Conservation (phyloP, 2,113 vertebrate species). For the Ovibos moschatus region DNA sequence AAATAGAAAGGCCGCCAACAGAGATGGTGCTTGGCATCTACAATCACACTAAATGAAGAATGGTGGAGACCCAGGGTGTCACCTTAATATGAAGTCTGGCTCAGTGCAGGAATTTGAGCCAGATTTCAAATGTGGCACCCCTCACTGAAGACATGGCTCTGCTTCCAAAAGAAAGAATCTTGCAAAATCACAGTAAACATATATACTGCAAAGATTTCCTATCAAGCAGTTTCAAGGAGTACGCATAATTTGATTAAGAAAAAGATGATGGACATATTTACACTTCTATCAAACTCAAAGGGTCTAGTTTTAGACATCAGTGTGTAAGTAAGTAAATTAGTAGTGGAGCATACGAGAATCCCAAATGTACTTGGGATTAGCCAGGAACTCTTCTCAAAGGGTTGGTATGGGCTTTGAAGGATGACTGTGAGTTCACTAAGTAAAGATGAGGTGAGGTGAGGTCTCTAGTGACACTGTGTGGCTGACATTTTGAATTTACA, state of each 20-base stretch:
- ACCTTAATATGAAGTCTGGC: not conserved
- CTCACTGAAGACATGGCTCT: not conserved
- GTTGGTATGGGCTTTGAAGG: not conserved
- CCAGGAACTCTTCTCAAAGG: not conserved
- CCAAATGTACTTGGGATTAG: not conserved
- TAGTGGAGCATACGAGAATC: not conserved
- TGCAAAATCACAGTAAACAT: not conserved
- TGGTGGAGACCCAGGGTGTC: not conserved
- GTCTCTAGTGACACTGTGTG: not conserved
- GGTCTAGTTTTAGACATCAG: not conserved
- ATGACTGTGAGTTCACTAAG: not conserved
- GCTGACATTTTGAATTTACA: not conserved
- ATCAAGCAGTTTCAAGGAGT: not conserved
- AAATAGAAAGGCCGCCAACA: accelerated
- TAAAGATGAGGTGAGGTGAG: not conserved
- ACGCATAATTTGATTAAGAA: not conserved
- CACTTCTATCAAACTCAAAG: not conserved
- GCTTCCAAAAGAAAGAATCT: not conserved
- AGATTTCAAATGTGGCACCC: not conserved
- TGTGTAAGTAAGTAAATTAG: not conserved
- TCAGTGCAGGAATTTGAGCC: not conserved
- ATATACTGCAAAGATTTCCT: not conserved
- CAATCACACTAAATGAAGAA: not conserved
- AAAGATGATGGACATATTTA: not conserved
- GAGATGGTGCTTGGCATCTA: not conserved